These are phyloP conservation scores for Ormyrus pomaceus DNA, from an alignment of 2,888 invertebrate genomes.

Conservation along the genomic window DNA sequence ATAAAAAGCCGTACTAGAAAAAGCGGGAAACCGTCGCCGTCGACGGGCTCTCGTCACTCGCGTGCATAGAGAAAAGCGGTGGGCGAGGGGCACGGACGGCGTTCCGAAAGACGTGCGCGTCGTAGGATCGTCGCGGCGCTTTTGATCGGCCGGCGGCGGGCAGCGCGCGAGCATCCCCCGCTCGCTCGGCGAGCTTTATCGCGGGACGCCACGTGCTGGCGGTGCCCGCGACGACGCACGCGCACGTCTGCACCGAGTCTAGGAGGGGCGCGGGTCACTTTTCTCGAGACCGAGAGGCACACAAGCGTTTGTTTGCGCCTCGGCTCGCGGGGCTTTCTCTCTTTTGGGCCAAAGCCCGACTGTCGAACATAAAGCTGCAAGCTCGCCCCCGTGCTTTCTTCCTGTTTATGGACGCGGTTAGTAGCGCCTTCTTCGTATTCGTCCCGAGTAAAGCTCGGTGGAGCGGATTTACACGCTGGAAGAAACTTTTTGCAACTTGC, in stretches of 20 bases:
- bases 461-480: too few relatives aligned
- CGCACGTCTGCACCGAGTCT: neutral
- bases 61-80: neutral
- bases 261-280: neutral
- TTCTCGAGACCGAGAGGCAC: conserved; percentile 16
- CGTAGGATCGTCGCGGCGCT: conserved; percentile 47
- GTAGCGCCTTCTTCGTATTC: too few relatives aligned
- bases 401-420: too few relatives aligned
- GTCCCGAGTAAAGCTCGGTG: too few relatives aligned
- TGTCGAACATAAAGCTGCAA: too few relatives aligned
- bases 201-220: conserved; percentile 21
- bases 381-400: too few relatives aligned
- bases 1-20: neutral
- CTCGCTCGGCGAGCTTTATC: conserved; percentile 22
- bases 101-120: conserved; percentile 12
- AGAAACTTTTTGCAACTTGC: too few relatives aligned
- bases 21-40: neutral
- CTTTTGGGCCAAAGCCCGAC: too few relatives aligned
- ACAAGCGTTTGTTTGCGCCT: neutral
- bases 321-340: too few relatives aligned
- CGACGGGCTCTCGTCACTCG: neutral
- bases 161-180: neutral
- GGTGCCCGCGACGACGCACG: conserved; percentile 6
- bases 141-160: conserved; percentile 41
- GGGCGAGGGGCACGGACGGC: neutral